Evolutionary conservation across 2,113 vertebrate genomes (phyloP), one percentile per base, ranked within the genome.

Genomic region (Etheostoma spectabile): DNA sequence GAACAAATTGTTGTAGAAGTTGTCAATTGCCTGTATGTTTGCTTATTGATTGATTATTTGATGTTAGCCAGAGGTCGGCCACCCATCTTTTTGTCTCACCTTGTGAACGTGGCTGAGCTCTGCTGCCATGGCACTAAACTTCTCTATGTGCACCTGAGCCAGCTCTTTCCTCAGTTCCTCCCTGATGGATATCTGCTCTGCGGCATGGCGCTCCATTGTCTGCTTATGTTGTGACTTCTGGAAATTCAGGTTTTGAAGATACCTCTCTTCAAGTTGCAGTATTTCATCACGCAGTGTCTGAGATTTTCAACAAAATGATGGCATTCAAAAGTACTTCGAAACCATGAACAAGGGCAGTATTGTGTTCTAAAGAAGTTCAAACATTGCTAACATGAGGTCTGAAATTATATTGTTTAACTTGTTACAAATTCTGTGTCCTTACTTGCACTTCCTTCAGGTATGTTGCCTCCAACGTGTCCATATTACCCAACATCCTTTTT

Each of bases 391-490:
- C 11, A 70, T 8, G 45, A 46, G 1, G 15, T 1, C 19, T 10
- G 4, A n/a, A 21, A 14, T 30, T 38, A 8, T 8, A 38, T 38
- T 42, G 38, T 42, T 42, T 11, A 42, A 42, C 10, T 42, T 11
- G 38, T 42, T 24, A 68, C 8, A 10, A 21, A 24, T 21, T 22
- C 0, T 10, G 3, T 68, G 14, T 95, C 90, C 79, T 96, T 95
- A 86, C 93, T 89, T 98, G 97, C 24, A 98, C 93, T 91, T 98
- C 96, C 77, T 95, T 91, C 13, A 97, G 78, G 88, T 97, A 97
- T 2, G 96, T 95, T 0, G 94, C 92, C 84, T 98, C 97, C 86
- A 97, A 79, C 1, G 95, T 96, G 80, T 97, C 96, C 94, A 97
- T 95, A 82, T 95, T 96, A 21, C 95, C 91, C 82, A 96, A 85